Base-by-base conservation (phyloP, 2,888 invertebrate species). In the Spilarctia lutea region DNA sequence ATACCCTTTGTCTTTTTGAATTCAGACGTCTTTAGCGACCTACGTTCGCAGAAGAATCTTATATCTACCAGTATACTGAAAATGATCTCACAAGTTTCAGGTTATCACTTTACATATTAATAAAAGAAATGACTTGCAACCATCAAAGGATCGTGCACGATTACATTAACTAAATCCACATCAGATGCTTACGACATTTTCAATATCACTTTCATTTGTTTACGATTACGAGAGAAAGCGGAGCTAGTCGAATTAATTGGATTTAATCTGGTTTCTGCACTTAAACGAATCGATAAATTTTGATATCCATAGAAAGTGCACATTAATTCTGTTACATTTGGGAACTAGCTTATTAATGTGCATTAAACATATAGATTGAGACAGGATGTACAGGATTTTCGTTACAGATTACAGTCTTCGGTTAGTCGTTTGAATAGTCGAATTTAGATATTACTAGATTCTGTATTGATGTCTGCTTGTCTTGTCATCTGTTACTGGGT, bases 181-280 rank as follows among this genome's bases (percentile, higher is more conserved):
- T 27, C 60, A 63, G 63, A 63, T 56, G 24, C 33, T 33, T 48
- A 48, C 68, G 68, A 18, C 30, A 63, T 27, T 30, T 63, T 30
- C 18, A 63, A 63, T 63, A 63, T 30, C 63, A 63, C 63, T 63
- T 63, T 63, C 63, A 63, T 45, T 48, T 48, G 42, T 68, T 48
- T 20, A 68, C 68, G 68, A 33, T 68, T 33, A 68, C 24, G 24
- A 68, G 68, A 33, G 68, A 68, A 68, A 68, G 68, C 48, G 68
- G 30, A 20, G 30, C 45, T 48, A 33, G 33, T 30, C 20, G 48
- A 48, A 24, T 48, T 68, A 68, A 68, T 68, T 68, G 45, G 30
- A 24, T 13, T 30, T 68, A 48, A 68, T 45, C 68, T 48, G 68
- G 68, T 48, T 48, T 68, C 45, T 68, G 48, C 48, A 33, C 68